Evolutionary conservation across 2,888 invertebrate genomes (phyloP).

Genomic region (Entomobrya proxima): DNA sequence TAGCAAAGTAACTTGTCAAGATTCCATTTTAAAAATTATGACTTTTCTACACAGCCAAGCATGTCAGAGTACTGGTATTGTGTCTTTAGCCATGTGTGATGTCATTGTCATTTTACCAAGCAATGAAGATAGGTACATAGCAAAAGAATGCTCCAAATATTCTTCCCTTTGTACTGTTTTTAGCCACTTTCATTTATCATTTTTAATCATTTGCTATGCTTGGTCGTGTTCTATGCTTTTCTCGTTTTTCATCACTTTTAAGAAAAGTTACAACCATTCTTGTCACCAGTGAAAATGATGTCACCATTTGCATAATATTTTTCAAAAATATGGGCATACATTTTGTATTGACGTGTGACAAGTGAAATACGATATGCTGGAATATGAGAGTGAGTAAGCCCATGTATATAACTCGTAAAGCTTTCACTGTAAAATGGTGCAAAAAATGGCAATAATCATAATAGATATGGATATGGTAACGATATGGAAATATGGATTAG

Average conservation of each 20-base stretch:
- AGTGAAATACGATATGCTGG: slow-evolving; percentile 44
- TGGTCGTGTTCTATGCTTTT: slow-evolving; percentile 8
- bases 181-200: slow-evolving; percentile 49
- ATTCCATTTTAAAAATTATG: slow-evolving; percentile 21
- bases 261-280: too few relatives aligned
- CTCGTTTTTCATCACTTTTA: slow-evolving; percentile 9
- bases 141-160: not conserved
- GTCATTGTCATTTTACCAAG: not conserved
- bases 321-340: not conserved
- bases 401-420: too few relatives aligned
- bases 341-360: slow-evolving; percentile 39
- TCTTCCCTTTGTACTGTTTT: not conserved
- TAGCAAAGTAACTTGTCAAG: slow-evolving; percentile 12
- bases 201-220: slow-evolving; percentile 50
- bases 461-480: too few relatives aligned
- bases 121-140: too few relatives aligned
- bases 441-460: too few relatives aligned
- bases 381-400: too few relatives aligned
- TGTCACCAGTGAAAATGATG: not conserved
- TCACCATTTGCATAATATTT: not conserved
- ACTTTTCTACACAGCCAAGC: not conserved
- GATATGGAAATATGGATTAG: too few relatives aligned
- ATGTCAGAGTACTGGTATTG: not conserved
- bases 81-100: not conserved
- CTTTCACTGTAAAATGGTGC: too few relatives aligned